Percentiles rank a stretch among this genome's conserved stretches.
phyloP scores from a whole-genome alignment of 1,140 invertebrate species.

The Drosophila quadrilineata region DNA sequence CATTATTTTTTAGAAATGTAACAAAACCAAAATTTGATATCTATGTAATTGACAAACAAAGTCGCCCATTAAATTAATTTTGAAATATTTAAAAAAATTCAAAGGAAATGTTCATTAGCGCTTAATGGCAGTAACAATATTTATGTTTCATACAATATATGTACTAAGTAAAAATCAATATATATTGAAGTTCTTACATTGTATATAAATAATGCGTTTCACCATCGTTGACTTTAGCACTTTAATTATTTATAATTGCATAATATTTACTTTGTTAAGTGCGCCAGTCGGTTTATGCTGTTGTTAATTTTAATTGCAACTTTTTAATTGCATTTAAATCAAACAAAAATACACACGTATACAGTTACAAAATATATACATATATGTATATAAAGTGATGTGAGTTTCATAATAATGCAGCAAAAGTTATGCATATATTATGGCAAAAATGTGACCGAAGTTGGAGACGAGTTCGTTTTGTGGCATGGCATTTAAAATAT shows the following conservation, averaged over 20 bases:
- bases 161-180: no score
- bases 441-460: no score
- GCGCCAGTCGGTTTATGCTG: slow-evolving; percentile 43
- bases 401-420: slow-evolving; percentile 17
- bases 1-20: no score
- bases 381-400: background rate
- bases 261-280: slow-evolving; percentile 75
- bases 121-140: no score
- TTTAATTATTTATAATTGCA: slow-evolving; percentile 76
- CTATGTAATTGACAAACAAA: no score
- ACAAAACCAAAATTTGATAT: no score
- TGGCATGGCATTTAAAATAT: background rate
- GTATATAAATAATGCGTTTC: slow-evolving; percentile 36
- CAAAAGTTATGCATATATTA: slow-evolving; percentile 23
- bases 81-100: no score
- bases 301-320: slow-evolving; percentile 76
- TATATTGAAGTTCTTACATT: background rate
- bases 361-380: background rate
- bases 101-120: no score
- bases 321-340: slow-evolving; percentile 70
- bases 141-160: no score
- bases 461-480: no score
- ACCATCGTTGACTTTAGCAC: slow-evolving; percentile 61
- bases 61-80: no score
- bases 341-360: slow-evolving; percentile 34